Evolutionary conservation across 2,113 vertebrate species (phyloP).

Genomic region (Hucho hucho): DNA sequence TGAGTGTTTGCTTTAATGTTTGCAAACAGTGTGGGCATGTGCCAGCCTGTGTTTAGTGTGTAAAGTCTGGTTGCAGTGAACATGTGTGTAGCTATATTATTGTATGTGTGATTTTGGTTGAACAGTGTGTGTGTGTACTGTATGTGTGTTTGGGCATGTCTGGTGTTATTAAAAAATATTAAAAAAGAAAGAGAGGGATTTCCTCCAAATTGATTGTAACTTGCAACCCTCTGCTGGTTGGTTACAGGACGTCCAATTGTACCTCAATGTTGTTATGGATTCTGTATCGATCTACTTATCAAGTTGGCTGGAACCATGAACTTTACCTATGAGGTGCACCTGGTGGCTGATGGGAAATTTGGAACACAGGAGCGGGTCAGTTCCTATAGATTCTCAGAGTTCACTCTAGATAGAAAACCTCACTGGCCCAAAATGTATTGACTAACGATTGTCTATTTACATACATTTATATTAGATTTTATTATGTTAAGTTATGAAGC

Average conservation of each 20-base stretch:
- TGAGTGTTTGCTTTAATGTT: neutral
- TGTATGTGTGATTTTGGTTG: too few species aligned
- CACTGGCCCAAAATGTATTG: neutral
- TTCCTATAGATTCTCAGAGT: slow-evolving; percentile 21
- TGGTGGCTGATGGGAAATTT: slow-evolving; percentile 98
- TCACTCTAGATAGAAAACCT: too few species aligned
- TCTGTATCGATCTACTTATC: slow-evolving; percentile 95
- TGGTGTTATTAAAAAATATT: neutral
- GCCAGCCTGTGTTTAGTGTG: slow-evolving; percentile 1
- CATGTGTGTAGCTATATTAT: too few species aligned
- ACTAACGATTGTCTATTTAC: too few species aligned
- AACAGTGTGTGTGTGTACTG: too few species aligned
- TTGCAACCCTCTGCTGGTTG: slow-evolving; percentile 47
- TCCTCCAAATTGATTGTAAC: slow-evolving; percentile 38
- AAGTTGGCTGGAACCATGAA: slow-evolving; percentile 95
- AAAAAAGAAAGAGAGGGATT: neutral
- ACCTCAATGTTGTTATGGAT: slow-evolving; percentile 94
- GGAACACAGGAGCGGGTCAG: slow-evolving; percentile 96
- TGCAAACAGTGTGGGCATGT: neutral
- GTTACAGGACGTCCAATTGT: slow-evolving; percentile 88
- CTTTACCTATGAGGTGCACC: slow-evolving; percentile 96
- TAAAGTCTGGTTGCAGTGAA: neutral
- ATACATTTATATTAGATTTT: neutral
- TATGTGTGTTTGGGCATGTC: neutral
- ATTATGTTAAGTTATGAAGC: too few species aligned